Percentiles rank a stretch among this genome's conserved stretches.
phyloP scores from a whole-genome alignment of 2,113 vertebrate species.

The Neotoma lepida region DNA sequence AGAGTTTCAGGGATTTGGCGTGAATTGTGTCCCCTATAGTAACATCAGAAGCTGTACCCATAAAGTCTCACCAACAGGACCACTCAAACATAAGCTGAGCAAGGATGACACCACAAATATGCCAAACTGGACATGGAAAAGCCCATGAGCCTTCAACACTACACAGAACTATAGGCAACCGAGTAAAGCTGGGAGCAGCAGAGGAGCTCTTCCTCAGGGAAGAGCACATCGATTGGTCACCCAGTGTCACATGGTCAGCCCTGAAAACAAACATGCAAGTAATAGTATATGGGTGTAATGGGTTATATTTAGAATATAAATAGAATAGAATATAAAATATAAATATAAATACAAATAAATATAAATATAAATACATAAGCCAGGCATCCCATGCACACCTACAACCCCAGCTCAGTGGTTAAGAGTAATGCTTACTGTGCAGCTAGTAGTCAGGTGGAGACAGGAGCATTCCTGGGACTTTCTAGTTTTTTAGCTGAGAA shows the following conservation, averaged over 20 bases:
- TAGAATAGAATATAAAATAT: too few relatives aligned
- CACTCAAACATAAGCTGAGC: neutral
- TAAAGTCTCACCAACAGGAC: neutral
- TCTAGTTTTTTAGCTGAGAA: neutral
- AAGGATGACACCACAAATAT: neutral
- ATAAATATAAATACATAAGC: neutral
- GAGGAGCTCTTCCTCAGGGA: neutral
- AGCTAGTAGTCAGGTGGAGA: neutral
- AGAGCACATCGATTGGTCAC: neutral
- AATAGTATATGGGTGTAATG: neutral
- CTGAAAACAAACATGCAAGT: neutral
- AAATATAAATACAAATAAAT: neutral
- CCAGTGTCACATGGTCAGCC: neutral
- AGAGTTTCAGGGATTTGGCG: neutral
- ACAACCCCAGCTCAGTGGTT: neutral
- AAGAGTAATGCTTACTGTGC: neutral
- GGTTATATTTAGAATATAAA: neutral
- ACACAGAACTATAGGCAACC: neutral
- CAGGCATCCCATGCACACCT: neutral
- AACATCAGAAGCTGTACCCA: neutral
- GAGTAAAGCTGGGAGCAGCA: neutral
- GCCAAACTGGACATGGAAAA: neutral
- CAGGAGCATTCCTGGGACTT: neutral
- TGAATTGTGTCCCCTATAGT: neutral
- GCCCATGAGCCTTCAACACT: neutral